These are phyloP conservation scores for Ursus arctos DNA, from an alignment of 2,113 vertebrate species.

Conservation along the genomic window DNA sequence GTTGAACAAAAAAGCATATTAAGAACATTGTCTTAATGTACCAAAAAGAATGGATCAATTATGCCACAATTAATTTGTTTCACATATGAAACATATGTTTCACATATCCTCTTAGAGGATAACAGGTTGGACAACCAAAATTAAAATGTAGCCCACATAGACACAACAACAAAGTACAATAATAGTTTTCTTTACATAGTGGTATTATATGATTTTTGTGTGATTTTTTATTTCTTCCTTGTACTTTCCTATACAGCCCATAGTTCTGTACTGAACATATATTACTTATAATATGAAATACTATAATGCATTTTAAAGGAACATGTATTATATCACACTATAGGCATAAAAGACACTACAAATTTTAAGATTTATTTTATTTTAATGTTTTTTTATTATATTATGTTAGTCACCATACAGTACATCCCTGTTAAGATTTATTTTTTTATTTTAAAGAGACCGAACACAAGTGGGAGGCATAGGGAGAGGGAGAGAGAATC, in stretches of 20 bases:
- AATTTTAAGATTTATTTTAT: background rate
- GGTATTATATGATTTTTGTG: background rate
- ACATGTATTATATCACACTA: background rate
- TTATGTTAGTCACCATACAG: too few species aligned
- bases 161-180: background rate
- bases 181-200: background rate
- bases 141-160: background rate
- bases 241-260: background rate
- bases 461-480: background rate
- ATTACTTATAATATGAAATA: background rate
- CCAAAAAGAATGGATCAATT: background rate
- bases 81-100: background rate
- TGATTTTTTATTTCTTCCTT: constrained; percentile 39
- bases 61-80: background rate
- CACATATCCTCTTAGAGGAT: background rate
- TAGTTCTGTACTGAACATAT: background rate
- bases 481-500: background rate
- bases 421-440: too few species aligned
- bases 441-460: background rate
- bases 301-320: background rate
- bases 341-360: background rate
- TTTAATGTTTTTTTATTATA: too few species aligned
- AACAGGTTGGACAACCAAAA: background rate
- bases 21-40: background rate
- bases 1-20: background rate